Base-by-base conservation (phyloP, 1,140 invertebrate species). In the Brachionus plicatilis region DNA sequence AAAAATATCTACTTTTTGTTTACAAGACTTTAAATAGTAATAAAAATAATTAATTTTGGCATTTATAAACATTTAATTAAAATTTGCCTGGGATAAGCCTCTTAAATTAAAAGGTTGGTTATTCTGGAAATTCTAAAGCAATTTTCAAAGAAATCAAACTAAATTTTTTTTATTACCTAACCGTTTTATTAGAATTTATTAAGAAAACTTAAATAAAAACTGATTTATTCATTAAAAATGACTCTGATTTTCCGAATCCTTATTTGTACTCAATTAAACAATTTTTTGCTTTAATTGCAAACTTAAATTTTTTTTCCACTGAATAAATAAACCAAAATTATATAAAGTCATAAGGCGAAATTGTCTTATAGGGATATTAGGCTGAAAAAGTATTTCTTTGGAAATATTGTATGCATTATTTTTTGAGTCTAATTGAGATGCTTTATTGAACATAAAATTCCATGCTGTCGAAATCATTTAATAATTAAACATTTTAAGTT, bases 231-330 rank as follows among this genome's bases (percentile, higher is more conserved):
- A 72, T 72, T 17, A 72, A 72, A 72, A 72, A 72, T 43, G 29
- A 72, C 29, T 41, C 12, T 41, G 17, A 43, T 72, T 41, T 72
- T 41, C 11, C 41, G 68, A 72, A 72, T 72, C 68, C 68, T 43
- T 72, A 72, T 72, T 72, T 72, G 41, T 20, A 43, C 68, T 72
- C 68, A 72, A 72, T 72, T 72, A 72, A 72, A 2, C 41, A 72
- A 72, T 72, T 72, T 60, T 72, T 43, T 70, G 29, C 41, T 72
- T 72, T 72, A 72, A 72, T 72, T 72, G 68, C 33, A 72, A 72
- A 72, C 68, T 41, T 41, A 72, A 72, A 72, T 33, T 70, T 72
- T 72, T 43, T 72, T 72, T 72, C 68, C 17, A 72, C 68, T 72
- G 37, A 72, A 72, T 43, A 72, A 72, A 72, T 72, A 72, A 72